Base-by-base conservation (phyloP, 2,797 vertebrate genomes). In the Leuciscus waleckii region DNA sequence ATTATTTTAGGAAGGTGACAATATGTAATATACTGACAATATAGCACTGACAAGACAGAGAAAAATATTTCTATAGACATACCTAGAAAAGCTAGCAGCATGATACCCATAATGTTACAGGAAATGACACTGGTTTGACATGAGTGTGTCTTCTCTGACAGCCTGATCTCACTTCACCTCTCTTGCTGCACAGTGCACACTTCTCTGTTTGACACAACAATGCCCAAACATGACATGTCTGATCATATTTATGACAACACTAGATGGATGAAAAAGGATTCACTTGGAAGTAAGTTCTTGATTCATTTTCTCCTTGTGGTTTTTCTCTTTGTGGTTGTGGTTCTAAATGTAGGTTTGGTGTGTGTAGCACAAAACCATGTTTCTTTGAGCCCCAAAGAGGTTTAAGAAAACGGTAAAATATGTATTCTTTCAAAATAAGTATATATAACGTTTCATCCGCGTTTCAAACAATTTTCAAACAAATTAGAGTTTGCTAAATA, bases 191-290 rank as follows among this genome's bases (percentile, higher is more conserved):
- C 29, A 37, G 4, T 26, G 41, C 41, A 17, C 29, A 26, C 61
- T 29, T 77, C 23, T 67, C 29, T 37, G 2, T 8, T 51, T 21
- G 9, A 49, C 46, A 76, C 23, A 76, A 6, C 10, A 67, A 83
- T 83, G 82, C 6, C 3, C 23, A 76, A 13, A 35, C 19, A 32
- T 39, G 35, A 83, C 35, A 51, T 77, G 11, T 77, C 58, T 23
- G 61, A 83, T 8, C 82, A 77, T 68, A 49, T 68, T 51, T 83
- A 83, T 83, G 61, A n/a, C 17, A 83, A 83, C 73, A 68, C 35
- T 46, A 32, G 5, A 8, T 41, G 73, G 43, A 68, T 16, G 46
- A 77, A 77, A 39, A 76, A 56, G 16, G 23, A 77, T 7, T 23
- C 32, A 68, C 11, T 13, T 54, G 35, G 7, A 67, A 17, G 82